These are phyloP conservation scores for Chondrosia reniformis DNA, from an alignment of 37 sponge, comb jelly and placozoan genomes.

Conservation along the genomic window DNA sequence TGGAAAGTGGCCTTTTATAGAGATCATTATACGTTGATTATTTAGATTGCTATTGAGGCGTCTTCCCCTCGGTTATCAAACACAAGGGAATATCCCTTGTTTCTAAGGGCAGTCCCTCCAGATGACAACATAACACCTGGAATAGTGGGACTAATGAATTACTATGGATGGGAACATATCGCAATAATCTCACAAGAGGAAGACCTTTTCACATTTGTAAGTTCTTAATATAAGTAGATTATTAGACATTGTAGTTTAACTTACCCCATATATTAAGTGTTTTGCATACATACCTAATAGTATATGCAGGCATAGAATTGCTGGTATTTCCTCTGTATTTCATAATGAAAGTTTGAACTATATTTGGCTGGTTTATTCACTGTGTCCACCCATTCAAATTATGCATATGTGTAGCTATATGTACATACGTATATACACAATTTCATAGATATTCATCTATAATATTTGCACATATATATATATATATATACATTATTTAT, in stretches of 20 bases:
- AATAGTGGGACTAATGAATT: neutral
- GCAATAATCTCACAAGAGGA: slow-evolving; percentile 13
- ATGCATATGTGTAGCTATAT: too few species aligned
- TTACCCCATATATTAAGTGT: neutral
- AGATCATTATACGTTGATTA: too few species aligned
- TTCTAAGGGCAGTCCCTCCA: slow-evolving; percentile 18
- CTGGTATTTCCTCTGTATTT: neutral
- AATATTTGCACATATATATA: neutral
- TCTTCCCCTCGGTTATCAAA: slow-evolving; percentile 43
- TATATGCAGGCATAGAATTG: too few species aligned
- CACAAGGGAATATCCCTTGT: neutral
- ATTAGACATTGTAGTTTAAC: neutral
- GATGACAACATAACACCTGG: neutral
- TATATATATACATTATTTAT: too few species aligned
- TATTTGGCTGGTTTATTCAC: too few species aligned
- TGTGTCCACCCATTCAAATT: too few species aligned
- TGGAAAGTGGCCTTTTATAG: too few species aligned
- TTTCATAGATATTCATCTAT: neutral
- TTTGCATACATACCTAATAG: too few species aligned
- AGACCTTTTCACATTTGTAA: slow-evolving; percentile 9
- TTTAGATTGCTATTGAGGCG: slow-evolving; percentile 36
- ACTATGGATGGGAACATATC: neutral
- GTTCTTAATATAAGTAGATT: neutral
- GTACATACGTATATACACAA: too few species aligned
- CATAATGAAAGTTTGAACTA: too few species aligned